Evolutionary conservation across 1,140 invertebrate genomes (phyloP), one percentile per base, ranked within the genome.

Genomic region (Nautilus pompilius): DNA sequence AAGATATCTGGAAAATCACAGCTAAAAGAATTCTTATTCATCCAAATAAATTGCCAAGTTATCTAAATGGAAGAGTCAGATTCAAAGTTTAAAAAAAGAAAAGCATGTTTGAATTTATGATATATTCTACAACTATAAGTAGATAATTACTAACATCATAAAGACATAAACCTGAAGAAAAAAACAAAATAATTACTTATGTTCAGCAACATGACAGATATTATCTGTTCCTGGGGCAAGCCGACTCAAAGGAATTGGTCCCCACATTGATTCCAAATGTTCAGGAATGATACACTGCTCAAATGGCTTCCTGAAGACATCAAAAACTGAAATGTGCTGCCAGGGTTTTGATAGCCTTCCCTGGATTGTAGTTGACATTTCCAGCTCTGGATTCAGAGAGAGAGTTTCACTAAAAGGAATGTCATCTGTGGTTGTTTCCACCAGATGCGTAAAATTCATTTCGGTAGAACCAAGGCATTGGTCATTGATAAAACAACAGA

Each of bases 211-310:
- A 34, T 73, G 63, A 65, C 78, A 81, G 20, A 51, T 67, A 60
- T 82, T 81, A 17, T 69, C 46, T 33, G 60, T 59, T 4, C 74
- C 77, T 2, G 67, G 57, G 26, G 77, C 73, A 22, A 80, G 68
- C 20, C 60, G 65, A 15, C 69, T 64, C 5, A 82, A 63, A 3
- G 77, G 73, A 1, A 80, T 66, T 5, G 79, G 79, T 41, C 79
- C 78, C 79, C 79, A 82, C 57, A 81, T 54, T 30, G 66, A 62
- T 55, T 80, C 79, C 8, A 74, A 63, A 10, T 74, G 60, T 53
- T 78, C 78, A 30, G 79, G 80, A 71, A 82, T 79, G 6, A 78
- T 69, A 56, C 66, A 72, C 10, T 67, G 63, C 29, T 76, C 68
- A 69, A 72, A 82, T 2, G 53, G 46, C 26, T 61, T 60, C 2